Evolutionary conservation across 2,797 vertebrate species (phyloP), one percentile per base, ranked within the genome.

Genomic region (Cyprinella venusta): DNA sequence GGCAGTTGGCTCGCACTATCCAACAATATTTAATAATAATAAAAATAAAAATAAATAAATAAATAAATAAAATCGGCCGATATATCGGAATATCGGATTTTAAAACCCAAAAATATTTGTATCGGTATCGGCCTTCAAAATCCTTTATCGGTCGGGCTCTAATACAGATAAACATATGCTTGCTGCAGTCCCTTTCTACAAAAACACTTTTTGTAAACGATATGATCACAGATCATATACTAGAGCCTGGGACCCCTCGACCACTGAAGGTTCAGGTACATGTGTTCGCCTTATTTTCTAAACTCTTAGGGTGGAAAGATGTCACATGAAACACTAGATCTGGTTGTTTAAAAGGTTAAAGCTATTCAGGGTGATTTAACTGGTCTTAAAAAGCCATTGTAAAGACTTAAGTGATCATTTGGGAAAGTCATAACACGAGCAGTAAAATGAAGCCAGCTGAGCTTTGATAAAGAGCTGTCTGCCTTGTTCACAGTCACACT

Each of bases 381-480:
- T 70, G 54, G 30, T 63, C 59, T 56, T 26, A 76, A 82, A 18
- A 21, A 54, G 38, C 50, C 38, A 70, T 45, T 70, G 68, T 48
- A 26, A 61, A 50, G 61, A 68, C 18, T 75, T 68, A 42, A 83
- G 33, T 36, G 18, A 70, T 54, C 70, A 77, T 80, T 33, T 70
- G 48, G 63, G 81, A 83, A 65, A 26, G n/a, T 70, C 40, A 70
- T 45, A 45, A 70, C 68, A 70, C 26, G 68, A 70, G 40, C 15
- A 56, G 24, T 82, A 76, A 68, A 50, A n/a, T 45, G 33, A 42
- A 59, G 59, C 52, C 76, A 76, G 63, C 76, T 83, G 76, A 86
- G 81, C 38, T 76, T 38, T 81, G 52, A 81, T 38, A 48, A 75
- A 85, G 61, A 71, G 59, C 77, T 33, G 65, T n/a, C 78, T 76